Percentiles rank a stretch among this genome's conserved stretches.
Conservation (phyloP, 2,888 invertebrate species). For the Helobdella robusta region DNA sequence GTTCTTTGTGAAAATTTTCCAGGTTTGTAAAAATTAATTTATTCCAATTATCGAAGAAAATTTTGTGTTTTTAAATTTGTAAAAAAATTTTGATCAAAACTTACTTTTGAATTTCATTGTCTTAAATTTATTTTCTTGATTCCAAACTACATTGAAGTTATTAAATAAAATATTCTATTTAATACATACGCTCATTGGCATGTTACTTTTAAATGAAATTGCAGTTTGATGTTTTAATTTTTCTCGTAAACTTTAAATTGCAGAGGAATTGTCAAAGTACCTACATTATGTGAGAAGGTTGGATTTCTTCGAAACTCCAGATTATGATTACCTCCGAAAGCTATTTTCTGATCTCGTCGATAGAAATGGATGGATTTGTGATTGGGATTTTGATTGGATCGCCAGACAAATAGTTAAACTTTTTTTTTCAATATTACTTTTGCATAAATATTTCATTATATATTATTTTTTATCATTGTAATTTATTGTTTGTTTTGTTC, state of each 20-base stretch:
- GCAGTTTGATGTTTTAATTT: background rate
- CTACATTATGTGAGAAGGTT: constrained; percentile 87
- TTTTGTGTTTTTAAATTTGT: too few relatives aligned
- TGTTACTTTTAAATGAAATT: background rate
- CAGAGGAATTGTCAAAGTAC: constrained; percentile 95
- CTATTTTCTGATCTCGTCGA: constrained; percentile 64
- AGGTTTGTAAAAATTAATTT: constrained; percentile 46
- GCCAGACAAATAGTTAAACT: constrained; percentile 36
- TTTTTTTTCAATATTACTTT: background rate
- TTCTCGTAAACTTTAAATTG: constrained; percentile 43
- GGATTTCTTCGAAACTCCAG: constrained; percentile 99
- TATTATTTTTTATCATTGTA: too few relatives aligned
- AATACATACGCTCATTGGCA: too few relatives aligned
- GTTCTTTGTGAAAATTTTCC: constrained; percentile 64
- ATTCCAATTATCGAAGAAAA: too few relatives aligned
- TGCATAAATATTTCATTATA: background rate
- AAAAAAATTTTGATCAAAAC: too few relatives aligned
- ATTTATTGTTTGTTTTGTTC: too few relatives aligned
- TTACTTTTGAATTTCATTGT: too few relatives aligned
- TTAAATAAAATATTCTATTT: too few relatives aligned
- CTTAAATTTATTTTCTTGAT: too few relatives aligned
- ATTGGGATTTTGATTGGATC: constrained; percentile 50
- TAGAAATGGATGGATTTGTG: constrained; percentile 45
- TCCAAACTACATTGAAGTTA: too few relatives aligned
- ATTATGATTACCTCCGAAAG: constrained; percentile 94